Evolutionary conservation across 2,113 vertebrate genomes (phyloP), one percentile per base, ranked within the genome.

Genomic region (Chloebia gouldiae): DNA sequence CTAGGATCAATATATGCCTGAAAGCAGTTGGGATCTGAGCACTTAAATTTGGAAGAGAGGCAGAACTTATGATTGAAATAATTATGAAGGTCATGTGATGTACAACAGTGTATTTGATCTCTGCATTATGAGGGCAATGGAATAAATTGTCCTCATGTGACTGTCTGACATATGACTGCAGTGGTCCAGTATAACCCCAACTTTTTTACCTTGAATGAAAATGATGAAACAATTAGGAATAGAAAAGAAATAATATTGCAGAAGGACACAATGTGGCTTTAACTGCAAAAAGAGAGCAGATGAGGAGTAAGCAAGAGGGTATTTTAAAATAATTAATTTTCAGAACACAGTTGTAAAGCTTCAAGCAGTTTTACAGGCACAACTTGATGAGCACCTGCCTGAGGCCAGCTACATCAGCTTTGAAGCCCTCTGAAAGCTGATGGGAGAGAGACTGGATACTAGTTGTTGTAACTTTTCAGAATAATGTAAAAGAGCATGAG

Each of bases 401-500:
- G 23, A 72, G 69, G 71, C 78, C 57, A 49, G 15, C 24, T 10
- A 15, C 70, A 59, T 73, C 77, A 51, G 25, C 88, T 79, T 61
- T 88, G 40, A 96, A 95, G 53, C 81, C 50, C n/a, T 78, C 47
- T 88, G 68, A 80, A 83, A 95, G 45, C 65, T 71, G 59, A 70
- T 31, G 25, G 50, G 59, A 85, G 42, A 85, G 81, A 80, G 39
- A 78, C 47, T 50, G 49, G 24, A 10, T 81, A 14, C 40, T 45
- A 54, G 72, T n/a, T 20, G 3, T n/a, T 31, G 54, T 47, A 60
- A 78, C 79, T 30, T 91, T 92, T 93, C 60, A 75, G 78, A 91
- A 54, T 63, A 37, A 47, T 64, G 44, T 60, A 65, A 93, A 91
- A 93, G 64, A 59, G 23, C 40, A 87, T 7, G 72, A 76, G 50